Evolutionary conservation across 2,888 invertebrate genomes (phyloP).

Genomic region (Drosophila anceps): DNA sequence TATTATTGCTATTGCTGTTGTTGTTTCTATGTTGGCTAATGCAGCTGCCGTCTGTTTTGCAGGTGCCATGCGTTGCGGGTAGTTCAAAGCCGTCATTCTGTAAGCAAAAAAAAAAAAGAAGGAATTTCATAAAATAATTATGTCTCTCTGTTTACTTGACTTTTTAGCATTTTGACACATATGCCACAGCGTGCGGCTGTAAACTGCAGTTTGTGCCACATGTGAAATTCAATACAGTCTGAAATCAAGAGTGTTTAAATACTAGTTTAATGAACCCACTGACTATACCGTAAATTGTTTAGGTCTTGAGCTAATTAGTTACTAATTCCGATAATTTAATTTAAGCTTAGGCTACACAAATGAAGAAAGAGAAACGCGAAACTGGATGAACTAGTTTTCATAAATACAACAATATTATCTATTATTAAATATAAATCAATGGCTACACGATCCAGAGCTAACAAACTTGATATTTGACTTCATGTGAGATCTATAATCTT

Average conservation of each 20-base stretch:
- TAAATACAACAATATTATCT: background rate
- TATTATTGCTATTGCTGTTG: constrained; percentile 41
- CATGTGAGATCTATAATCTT: background rate
- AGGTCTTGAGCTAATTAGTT: background rate
- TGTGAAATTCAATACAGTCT: background rate
- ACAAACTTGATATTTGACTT: background rate
- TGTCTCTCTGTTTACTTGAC: background rate
- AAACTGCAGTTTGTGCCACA: background rate
- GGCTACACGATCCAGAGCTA: background rate
- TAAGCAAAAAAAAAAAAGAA: constrained; percentile 23
- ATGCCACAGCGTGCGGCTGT: background rate
- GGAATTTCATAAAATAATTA: background rate
- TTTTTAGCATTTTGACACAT: constrained; percentile 12
- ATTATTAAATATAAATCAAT: background rate
- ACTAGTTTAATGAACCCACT: background rate
- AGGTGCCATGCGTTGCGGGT: constrained; percentile 69
- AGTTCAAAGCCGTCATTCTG: constrained; percentile 81
- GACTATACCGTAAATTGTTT: no score
- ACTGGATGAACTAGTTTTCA: background rate
- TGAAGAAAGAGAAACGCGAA: background rate
- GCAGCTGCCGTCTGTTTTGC: constrained; percentile 63
- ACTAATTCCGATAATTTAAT: background rate
- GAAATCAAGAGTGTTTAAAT: background rate
- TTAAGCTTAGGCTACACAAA: background rate
- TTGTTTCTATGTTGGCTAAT: constrained; percentile 60